Base-by-base conservation (phyloP, 2,797 vertebrate genomes). In the Sebastiscus albofasciatus region DNA sequence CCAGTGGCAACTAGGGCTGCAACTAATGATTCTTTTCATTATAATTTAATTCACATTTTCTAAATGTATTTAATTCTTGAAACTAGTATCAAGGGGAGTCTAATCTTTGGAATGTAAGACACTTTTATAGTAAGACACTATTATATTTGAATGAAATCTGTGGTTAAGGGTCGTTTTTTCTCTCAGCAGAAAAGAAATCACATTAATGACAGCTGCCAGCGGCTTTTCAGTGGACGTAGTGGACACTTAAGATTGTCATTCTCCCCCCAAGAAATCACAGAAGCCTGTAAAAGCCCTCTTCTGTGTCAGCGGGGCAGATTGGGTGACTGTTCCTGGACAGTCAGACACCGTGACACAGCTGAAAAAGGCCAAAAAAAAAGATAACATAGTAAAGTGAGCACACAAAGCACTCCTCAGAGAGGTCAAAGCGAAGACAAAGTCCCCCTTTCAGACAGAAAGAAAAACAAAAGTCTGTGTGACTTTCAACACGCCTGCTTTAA, bases 171-270 rank as follows among this genome's bases (percentile, higher is more conserved):
- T 82, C 1, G 8, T 27, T 20, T 33, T 62, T 79, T 33, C 66
- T 66, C 26, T 83, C 75, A 75, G 67, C 66, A 79, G 42, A 75
- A 80, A 64, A 49, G 9, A 90, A 89, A 82, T 85, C 54, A 79
- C 70, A 87, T 95, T 93, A 95, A 88, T 91, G 94, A 84, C 91
- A 96, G 88, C 90, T 95, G 91, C 95, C 94, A 95, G 83, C 81
- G 54, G 68, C 54, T 89, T 87, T 84, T 88, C 89, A 84, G 83
- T 12, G 46, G 82, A 65, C 3, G 29, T 22, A 78, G 72, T 87
- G 81, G 94, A 90, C 74, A 71, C 66, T 89, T 86, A 56, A 93
- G 88, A 92, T 80, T 95, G 84, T 82, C 73, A 86, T 91, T 69
- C 89, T 85, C 85, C 82, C 82, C 82, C 79, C 36, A 80, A 94